These are phyloP conservation scores for Ptychobarbus kaznakovi DNA, from an alignment of 2,797 vertebrate species.

Conservation along the genomic window DNA sequence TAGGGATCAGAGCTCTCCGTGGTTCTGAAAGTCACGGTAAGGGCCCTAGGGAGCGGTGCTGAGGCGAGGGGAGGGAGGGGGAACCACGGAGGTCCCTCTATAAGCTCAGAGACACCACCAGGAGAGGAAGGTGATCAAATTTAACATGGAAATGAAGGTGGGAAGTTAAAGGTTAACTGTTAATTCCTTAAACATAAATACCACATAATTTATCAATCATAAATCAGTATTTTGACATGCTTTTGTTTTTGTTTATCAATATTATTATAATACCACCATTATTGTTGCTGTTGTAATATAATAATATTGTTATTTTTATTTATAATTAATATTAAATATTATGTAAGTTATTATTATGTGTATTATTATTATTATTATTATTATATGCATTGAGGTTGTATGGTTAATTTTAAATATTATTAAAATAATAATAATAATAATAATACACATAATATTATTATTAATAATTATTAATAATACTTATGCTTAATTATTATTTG, in stretches of 20 bases:
- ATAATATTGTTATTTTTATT: background rate
- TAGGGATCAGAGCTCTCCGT: slow-evolving; percentile 25
- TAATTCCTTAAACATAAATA: too few species aligned
- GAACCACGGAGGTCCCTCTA: background rate
- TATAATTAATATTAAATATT: background rate
- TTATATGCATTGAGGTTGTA: too few species aligned
- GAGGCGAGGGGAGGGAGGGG: background rate
- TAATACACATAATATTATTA: too few species aligned
- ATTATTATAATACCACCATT: background rate
- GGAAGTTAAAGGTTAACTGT: too few species aligned
- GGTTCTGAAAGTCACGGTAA: slow-evolving; percentile 14
- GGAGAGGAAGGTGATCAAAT: background rate
- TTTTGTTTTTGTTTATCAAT: too few species aligned
- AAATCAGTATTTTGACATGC: too few species aligned
- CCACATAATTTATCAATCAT: too few species aligned
- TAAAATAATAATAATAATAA: background rate
- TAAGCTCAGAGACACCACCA: slow-evolving; percentile 18
- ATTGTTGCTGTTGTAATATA: background rate
- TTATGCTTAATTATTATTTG: background rate
- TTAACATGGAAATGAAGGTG: slow-evolving; percentile 52
- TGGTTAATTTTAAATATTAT: too few species aligned
- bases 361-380: too few species aligned
- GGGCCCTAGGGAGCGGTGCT: slow-evolving; percentile 12
- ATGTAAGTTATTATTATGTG: too few species aligned
- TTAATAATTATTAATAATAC: background rate